These are phyloP conservation scores for Sabellastarte sp. DNA, from an alignment of 2,888 invertebrate species.

Conservation along the genomic window DNA sequence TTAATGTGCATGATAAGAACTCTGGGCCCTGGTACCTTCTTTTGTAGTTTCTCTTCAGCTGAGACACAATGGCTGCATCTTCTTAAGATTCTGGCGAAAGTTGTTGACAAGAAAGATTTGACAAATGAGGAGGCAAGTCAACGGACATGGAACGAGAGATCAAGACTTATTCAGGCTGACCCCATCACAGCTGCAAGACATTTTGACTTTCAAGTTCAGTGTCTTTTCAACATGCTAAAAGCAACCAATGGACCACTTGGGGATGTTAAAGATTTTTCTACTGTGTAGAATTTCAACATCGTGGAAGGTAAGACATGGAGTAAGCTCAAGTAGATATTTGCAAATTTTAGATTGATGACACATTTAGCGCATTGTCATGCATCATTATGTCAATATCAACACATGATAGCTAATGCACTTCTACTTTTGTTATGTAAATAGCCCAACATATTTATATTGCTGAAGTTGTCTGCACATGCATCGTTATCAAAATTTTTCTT, in stretches of 20 bases:
- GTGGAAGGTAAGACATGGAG: too few species aligned
- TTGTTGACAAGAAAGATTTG: neutral
- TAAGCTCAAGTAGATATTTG: too few species aligned
- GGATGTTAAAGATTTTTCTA: neutral
- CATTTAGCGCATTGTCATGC: too few species aligned
- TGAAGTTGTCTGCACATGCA: too few species aligned
- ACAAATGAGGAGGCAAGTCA: neutral
- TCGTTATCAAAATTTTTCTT: too few species aligned
- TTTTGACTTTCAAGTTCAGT: neutral
- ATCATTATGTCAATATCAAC: too few species aligned
- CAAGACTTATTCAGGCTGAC: neutral
- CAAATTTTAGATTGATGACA: too few species aligned
- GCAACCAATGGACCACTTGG: neutral
- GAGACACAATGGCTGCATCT: neutral
- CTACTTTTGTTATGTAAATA: too few species aligned
- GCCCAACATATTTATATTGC: too few species aligned
- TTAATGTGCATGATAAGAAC: neutral
- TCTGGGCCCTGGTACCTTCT: neutral
- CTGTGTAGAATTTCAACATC: neutral
- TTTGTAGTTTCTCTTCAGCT: neutral
- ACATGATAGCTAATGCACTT: too few species aligned
- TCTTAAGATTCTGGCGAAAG: neutral
- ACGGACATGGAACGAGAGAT: neutral
- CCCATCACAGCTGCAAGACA: neutral
- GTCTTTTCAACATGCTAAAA: neutral